phyloP scores from a whole-genome alignment of 2,888 invertebrate genomes.

The Ectemnius continuus region DNA sequence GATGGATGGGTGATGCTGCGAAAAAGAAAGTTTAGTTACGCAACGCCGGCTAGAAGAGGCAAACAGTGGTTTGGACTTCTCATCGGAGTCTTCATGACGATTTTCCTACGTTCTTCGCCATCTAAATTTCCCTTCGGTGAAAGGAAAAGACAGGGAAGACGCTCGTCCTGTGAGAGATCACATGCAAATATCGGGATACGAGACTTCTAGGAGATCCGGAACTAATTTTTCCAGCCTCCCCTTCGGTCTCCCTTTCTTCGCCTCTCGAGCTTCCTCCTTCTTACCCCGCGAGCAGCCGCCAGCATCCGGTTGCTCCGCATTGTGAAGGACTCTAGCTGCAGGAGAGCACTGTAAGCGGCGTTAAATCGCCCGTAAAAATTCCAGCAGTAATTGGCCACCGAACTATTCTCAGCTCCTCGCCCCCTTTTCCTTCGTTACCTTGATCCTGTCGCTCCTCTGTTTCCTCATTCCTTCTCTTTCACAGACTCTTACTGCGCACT shows the following conservation, averaged over 20 bases:
- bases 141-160: neutral
- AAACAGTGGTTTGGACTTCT: too few relatives aligned
- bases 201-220: conserved; percentile 50
- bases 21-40: neutral
- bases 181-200: conserved; percentile 59
- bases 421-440: conserved; percentile 20
- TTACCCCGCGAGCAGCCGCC: conserved; percentile 19
- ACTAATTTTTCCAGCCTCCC: conserved; percentile 52
- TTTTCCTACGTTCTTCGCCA: too few relatives aligned
- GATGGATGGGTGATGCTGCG: neutral
- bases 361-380: conserved; percentile 65
- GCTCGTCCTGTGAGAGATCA: conserved; percentile 45
- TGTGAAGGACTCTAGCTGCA: conserved; percentile 10
- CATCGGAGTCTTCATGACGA: too few relatives aligned
- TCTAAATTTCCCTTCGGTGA: conserved; percentile 4
- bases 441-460: conserved; percentile 1
- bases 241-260: conserved; percentile 22
- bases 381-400: conserved; percentile 61
- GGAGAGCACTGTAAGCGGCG: conserved; percentile 51
- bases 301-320: too few relatives aligned
- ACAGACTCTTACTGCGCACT: neutral
- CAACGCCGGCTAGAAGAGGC: too few relatives aligned
- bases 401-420: conserved; percentile 58
- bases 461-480: neutral
- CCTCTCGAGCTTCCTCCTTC: neutral